Percentiles rank a stretch among this genome's conserved stretches.
Evolutionary conservation across 2,113 vertebrate genomes (phyloP).

Genomic region (Miniopterus natalensis): DNA sequence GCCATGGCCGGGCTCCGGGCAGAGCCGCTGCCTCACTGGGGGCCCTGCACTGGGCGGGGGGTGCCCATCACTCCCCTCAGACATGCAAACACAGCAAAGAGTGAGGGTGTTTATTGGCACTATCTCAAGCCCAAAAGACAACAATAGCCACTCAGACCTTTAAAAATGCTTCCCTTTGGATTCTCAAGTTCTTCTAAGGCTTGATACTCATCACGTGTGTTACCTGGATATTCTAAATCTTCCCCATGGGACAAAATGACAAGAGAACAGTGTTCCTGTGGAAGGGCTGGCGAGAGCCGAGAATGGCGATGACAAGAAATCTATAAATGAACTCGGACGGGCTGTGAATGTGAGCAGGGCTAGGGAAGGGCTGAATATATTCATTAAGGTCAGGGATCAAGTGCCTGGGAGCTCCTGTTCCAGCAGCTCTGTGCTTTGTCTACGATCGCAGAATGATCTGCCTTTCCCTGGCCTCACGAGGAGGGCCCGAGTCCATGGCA

Average conservation of each 20-base stretch:
- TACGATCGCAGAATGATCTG: background rate
- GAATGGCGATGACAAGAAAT: background rate
- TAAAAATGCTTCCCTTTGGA: background rate
- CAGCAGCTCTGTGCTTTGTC: background rate
- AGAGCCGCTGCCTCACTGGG: background rate
- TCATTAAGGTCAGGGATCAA: background rate
- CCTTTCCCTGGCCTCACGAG: background rate
- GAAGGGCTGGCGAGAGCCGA: background rate
- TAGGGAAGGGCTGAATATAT: background rate
- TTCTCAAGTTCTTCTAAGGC: background rate
- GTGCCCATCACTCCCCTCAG: background rate
- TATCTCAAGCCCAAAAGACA: background rate
- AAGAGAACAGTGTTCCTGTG: background rate
- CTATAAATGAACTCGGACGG: background rate
- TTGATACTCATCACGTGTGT: background rate
- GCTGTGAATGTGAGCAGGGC: background rate
- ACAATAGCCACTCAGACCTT: background rate
- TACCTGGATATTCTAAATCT: background rate
- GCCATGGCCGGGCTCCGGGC: fast-evolving
- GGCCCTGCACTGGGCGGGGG: fast-evolving
- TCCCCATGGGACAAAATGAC: background rate
- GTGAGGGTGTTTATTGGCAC: background rate
- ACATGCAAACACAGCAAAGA: background rate
- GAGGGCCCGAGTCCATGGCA: background rate
- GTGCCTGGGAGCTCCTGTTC: background rate